Conservation (phyloP, 2,888 invertebrate species). For the Deilephila porcellus region DNA sequence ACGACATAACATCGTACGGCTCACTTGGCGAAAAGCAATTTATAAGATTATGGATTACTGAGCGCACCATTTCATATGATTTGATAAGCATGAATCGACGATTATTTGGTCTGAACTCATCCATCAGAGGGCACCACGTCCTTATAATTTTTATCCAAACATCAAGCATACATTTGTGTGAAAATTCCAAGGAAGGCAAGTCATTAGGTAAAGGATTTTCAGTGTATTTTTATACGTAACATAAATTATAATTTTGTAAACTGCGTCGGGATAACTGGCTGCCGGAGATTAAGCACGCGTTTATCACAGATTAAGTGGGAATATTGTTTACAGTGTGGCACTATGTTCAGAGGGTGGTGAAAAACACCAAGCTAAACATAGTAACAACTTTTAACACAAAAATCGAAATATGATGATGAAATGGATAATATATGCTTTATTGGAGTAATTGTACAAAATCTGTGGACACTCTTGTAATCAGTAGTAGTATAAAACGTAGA, state of each 20-base stretch:
- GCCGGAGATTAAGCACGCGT: conserved; percentile 11
- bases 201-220: background rate
- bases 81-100: conserved; percentile 64
- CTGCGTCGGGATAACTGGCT: background rate
- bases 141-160: conserved; percentile 48
- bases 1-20: background rate
- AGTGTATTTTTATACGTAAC: background rate
- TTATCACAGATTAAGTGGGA: background rate
- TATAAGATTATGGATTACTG: conserved; percentile 24
- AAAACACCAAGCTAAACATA: background rate
- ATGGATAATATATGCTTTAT: background rate
- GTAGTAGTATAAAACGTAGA: too few species aligned
- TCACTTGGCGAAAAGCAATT: conserved; percentile 25
- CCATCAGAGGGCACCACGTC: conserved; percentile 53
- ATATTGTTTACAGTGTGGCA: background rate
- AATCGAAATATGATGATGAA: background rate
- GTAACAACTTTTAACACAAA: background rate
- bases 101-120: conserved; percentile 55
- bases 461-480: too few species aligned
- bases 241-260: background rate
- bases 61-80: conserved; percentile 48
- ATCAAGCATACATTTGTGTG: conserved; percentile 33
- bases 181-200: conserved; percentile 16
- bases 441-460: too few species aligned
- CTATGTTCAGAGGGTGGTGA: background rate